Evolutionary conservation across 2,113 vertebrate genomes (phyloP).

Genomic region (Ailurus styani): DNA sequence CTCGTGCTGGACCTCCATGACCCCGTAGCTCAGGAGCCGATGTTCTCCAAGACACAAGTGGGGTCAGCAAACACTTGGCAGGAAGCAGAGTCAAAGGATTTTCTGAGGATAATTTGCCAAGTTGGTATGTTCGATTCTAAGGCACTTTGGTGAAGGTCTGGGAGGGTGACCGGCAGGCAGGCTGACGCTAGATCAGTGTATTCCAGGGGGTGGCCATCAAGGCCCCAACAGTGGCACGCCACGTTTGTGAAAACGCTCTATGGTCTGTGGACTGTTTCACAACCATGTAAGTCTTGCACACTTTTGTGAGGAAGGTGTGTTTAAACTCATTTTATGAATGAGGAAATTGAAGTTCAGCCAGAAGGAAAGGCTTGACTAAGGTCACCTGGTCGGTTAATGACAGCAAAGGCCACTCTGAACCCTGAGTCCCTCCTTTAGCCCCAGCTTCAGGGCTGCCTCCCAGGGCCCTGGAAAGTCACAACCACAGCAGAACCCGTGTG

Average conservation of each 20-base stretch:
- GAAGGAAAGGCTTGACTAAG: not conserved
- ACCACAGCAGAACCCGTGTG: rapidly evolving
- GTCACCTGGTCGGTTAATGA: not conserved
- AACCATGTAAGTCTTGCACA: rapidly evolving
- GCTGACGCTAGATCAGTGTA: not conserved
- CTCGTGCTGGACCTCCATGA: not conserved
- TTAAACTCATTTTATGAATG: not conserved
- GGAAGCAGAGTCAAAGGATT: not conserved
- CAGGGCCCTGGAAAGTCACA: not conserved
- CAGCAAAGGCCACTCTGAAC: not conserved
- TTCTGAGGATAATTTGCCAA: not conserved
- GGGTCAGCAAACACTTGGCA: not conserved
- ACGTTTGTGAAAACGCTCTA: rapidly evolving
- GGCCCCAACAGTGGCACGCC: rapidly evolving
- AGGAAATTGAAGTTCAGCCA: not conserved
- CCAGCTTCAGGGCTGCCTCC: not conserved
- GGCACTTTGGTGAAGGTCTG: not conserved
- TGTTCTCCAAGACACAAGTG: not conserved
- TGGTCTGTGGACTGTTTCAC: not conserved
- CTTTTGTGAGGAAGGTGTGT: not conserved
- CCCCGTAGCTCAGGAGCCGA: not conserved
- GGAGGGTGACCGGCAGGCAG: no score
- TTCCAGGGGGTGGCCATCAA: not conserved
- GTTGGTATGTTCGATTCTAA: not conserved
- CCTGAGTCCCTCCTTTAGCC: not conserved